Conservation (phyloP, 2,113 vertebrate genomes). For the Pavo muticus region DNA sequence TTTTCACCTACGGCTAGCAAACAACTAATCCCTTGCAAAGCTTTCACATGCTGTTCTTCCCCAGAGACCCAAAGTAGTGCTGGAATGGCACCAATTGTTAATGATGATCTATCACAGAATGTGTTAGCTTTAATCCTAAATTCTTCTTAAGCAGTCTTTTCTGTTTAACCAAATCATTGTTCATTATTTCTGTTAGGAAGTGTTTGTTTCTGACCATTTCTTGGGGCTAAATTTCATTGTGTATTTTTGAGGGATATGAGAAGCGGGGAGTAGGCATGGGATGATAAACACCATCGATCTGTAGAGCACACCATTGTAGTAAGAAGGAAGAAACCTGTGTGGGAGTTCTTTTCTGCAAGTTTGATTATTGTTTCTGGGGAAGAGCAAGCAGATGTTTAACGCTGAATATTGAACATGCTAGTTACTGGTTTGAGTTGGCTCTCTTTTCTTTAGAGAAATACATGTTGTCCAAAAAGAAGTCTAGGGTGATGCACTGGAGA, state of each 20-base stretch:
- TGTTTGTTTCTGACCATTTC: background rate
- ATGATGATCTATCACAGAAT: background rate
- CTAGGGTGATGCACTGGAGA: background rate
- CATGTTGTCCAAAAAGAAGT: background rate
- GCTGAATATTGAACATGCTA: background rate
- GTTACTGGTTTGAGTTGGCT: background rate
- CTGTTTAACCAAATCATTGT: background rate
- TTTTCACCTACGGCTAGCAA: background rate
- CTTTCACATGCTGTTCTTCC: background rate
- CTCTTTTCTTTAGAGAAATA: background rate
- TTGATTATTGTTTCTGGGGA: background rate
- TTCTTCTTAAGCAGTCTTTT: background rate
- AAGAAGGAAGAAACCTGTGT: background rate
- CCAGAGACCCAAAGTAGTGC: background rate
- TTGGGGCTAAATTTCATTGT: background rate
- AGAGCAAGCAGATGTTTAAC: background rate
- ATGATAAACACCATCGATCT: background rate
- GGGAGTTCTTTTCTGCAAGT: background rate
- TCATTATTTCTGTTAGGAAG: background rate
- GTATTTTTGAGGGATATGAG: background rate
- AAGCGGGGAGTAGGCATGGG: background rate
- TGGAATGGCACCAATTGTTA: background rate
- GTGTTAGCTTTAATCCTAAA: background rate
- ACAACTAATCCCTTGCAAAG: conserved; percentile 15
- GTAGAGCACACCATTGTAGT: background rate